Conservation (phyloP, 1,140 invertebrate genomes). For the Drosophila leontia region DNA sequence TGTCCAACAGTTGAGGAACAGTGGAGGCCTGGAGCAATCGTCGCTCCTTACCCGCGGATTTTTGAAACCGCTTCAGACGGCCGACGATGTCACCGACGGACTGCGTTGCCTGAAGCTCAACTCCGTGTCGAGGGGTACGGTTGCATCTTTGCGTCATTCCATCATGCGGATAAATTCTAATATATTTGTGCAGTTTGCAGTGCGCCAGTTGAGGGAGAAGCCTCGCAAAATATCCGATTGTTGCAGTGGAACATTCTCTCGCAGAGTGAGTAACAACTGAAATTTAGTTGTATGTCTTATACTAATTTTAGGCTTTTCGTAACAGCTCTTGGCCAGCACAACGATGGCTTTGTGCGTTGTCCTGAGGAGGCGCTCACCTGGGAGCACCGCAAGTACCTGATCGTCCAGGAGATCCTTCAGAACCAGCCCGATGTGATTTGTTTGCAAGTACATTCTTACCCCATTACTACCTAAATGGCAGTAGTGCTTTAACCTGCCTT, state of each 20-base stretch:
- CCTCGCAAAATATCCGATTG: slow-evolving; percentile 86
- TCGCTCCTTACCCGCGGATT: slow-evolving; percentile 72
- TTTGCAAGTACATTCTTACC: slow-evolving; percentile 86
- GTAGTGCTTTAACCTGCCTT: slow-evolving; percentile 58
- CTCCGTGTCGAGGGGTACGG: slow-evolving; percentile 77
- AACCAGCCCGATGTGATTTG: slow-evolving; percentile 91
- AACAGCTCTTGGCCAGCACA: slow-evolving; percentile 89
- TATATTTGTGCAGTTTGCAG: slow-evolving; percentile 56
- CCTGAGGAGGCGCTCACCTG: slow-evolving; percentile 90
- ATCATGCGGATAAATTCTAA: background rate
- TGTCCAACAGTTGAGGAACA: slow-evolving; percentile 84
- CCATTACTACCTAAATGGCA: background rate
- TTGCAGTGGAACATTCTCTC: slow-evolving; percentile 92
- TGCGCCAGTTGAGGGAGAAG: slow-evolving; percentile 44
- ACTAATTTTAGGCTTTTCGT: background rate
- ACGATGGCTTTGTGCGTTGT: slow-evolving; percentile 91
- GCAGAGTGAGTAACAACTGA: slow-evolving; percentile 87
- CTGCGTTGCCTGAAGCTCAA: slow-evolving; percentile 85
- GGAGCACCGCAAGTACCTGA: slow-evolving; percentile 88
- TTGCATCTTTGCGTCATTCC: background rate
- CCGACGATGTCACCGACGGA: slow-evolving; percentile 77
- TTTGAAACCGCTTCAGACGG: slow-evolving; percentile 50
- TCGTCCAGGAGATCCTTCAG: slow-evolving; percentile 90
- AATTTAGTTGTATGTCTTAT: background rate
- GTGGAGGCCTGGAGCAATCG: slow-evolving; percentile 53